phyloP scores from a whole-genome alignment of 2,888 invertebrate species.

The Sphaerolaimus hirsutus region DNA sequence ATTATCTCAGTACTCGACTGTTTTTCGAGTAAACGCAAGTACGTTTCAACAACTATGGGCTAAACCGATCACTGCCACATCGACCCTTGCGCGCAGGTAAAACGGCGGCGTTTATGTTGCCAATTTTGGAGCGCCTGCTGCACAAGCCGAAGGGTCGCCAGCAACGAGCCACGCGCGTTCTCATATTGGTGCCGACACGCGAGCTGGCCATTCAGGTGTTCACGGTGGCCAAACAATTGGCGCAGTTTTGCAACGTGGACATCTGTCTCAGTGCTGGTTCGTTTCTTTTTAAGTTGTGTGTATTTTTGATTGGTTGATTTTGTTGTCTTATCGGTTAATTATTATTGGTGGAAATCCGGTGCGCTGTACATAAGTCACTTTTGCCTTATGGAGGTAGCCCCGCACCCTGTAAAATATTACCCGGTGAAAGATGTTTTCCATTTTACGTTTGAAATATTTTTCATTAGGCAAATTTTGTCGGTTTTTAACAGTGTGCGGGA shows the following conservation, averaged over 20 bases:
- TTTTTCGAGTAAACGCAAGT: no score
- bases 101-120: slow-evolving; percentile 94
- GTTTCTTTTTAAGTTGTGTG: slow-evolving; percentile 4
- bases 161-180: slow-evolving; percentile 51
- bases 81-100: slow-evolving; percentile 50
- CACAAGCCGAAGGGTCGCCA: slow-evolving; percentile 47
- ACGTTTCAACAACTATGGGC: background rate
- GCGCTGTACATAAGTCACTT: no score
- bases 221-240: slow-evolving; percentile 64
- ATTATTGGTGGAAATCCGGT: no score
- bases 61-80: no score
- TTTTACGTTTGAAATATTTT: no score
- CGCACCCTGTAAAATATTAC: no score
- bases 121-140: slow-evolving; percentile 69
- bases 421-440: no score
- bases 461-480: no score
- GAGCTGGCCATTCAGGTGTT: slow-evolving; percentile 94
- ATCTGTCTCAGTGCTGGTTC: slow-evolving; percentile 26
- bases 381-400: no score
- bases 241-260: slow-evolving; percentile 47
- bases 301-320: slow-evolving; percentile 1
- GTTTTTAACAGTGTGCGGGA: no score
- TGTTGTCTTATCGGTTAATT: slow-evolving; percentile 2
- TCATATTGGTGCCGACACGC: slow-evolving; percentile 81
- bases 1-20: no score